Percentiles rank a stretch among this genome's conserved stretches.
These are phyloP conservation scores for Chrysomela aeneicollis DNA, from an alignment of 2,888 invertebrate species.

Conservation along the genomic window DNA sequence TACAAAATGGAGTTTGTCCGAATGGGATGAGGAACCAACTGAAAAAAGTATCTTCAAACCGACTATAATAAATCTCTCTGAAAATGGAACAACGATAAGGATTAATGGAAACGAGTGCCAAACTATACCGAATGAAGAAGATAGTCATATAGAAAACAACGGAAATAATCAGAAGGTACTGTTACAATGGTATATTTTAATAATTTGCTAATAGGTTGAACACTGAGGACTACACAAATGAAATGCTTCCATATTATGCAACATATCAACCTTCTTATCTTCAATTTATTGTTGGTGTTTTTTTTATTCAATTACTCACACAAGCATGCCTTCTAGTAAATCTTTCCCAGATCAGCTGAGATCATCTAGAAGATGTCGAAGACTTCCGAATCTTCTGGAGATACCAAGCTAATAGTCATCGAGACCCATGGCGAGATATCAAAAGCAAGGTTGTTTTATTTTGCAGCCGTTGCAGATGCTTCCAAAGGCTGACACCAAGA, in stretches of 20 bases:
- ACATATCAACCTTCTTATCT: too few relatives aligned
- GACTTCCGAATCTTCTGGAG: too few relatives aligned
- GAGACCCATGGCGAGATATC: too few relatives aligned
- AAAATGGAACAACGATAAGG: slow-evolving; percentile 75
- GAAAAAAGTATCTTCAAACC: slow-evolving; percentile 69
- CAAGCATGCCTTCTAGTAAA: too few relatives aligned
- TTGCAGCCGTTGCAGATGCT: slow-evolving; percentile 61
- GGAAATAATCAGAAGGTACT: slow-evolving; percentile 30
- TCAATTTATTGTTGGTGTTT: too few relatives aligned
- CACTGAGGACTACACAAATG: too few relatives aligned
- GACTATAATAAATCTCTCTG: slow-evolving; percentile 77
- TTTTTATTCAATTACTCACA: too few relatives aligned
- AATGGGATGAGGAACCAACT: slow-evolving; percentile 71
- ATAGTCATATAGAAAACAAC: slow-evolving; percentile 55
- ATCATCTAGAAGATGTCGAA: too few relatives aligned
- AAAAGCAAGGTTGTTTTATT: slow-evolving; percentile 38
- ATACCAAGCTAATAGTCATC: too few relatives aligned
- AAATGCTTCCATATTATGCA: too few relatives aligned
- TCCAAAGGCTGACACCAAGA: slow-evolving; percentile 67
- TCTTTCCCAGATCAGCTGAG: too few relatives aligned
- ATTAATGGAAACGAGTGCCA: slow-evolving; percentile 61
- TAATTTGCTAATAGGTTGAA: too few relatives aligned
- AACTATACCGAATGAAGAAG: slow-evolving; percentile 33
- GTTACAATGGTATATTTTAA: neutral
- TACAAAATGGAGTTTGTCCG: slow-evolving; percentile 57